These are phyloP conservation scores for Circaetus cinerascens DNA, from an alignment of 2,113 vertebrate species.

Conservation along the genomic window DNA sequence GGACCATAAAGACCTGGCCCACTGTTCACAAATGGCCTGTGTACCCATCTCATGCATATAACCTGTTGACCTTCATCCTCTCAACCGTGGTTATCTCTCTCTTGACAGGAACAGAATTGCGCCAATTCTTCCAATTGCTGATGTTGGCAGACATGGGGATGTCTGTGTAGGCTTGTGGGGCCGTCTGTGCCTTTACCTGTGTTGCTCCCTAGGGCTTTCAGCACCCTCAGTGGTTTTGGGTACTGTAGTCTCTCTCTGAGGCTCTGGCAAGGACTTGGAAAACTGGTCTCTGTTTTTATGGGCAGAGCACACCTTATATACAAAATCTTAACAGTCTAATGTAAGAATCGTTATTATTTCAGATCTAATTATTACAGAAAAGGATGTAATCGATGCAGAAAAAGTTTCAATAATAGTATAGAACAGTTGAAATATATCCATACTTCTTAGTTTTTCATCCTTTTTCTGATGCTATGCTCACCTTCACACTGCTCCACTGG, in stretches of 20 bases:
- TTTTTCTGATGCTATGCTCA: too few relatives aligned
- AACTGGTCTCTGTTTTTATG: background rate
- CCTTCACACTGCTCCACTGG: too few relatives aligned
- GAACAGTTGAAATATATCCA: too few relatives aligned
- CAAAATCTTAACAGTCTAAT: background rate
- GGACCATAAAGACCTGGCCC: too few relatives aligned
- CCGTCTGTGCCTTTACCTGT: too few relatives aligned
- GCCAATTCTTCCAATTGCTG: background rate
- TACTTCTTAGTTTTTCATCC: too few relatives aligned
- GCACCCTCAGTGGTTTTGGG: background rate
- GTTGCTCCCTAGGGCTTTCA: background rate
- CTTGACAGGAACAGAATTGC: background rate
- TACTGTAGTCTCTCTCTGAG: background rate
- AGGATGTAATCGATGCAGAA: background rate
- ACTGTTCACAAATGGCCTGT: too few relatives aligned
- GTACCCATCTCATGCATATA: background rate
- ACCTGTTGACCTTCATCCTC: background rate
- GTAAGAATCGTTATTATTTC: background rate
- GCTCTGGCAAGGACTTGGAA: background rate
- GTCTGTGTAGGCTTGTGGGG: background rate
- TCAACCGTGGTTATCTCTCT: background rate
- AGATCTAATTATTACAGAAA: background rate
- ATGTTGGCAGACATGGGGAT: background rate
- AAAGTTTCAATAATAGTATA: too few relatives aligned
- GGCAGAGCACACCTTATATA: background rate